phyloP scores from a whole-genome alignment of 2,113 vertebrate species.

The Grammomys dolichurus region DNA sequence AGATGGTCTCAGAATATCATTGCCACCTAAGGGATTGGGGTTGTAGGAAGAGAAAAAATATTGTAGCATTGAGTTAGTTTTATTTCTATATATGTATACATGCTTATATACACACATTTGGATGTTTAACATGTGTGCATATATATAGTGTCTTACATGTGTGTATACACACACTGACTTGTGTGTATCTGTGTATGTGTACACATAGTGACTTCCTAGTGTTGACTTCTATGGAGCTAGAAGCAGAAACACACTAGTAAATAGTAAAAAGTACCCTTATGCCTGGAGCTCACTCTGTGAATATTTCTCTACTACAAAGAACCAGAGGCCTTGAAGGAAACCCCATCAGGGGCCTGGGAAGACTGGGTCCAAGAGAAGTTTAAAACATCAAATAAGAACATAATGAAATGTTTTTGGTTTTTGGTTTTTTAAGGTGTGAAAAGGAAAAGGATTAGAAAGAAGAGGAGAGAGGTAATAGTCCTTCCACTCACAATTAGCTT shows the following conservation, averaged over 20 bases:
- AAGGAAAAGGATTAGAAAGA: neutral
- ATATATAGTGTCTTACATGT: neutral
- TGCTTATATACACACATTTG: neutral
- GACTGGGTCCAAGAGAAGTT: neutral
- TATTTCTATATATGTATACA: neutral
- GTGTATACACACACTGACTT: neutral
- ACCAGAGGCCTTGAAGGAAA: neutral
- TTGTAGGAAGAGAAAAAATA: neutral
- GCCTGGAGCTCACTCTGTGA: neutral
- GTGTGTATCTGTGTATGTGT: neutral
- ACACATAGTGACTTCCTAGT: neutral
- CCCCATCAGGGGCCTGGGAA: neutral
- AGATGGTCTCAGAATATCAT: neutral
- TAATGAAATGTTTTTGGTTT: neutral
- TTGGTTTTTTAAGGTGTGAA: neutral
- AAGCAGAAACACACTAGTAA: neutral
- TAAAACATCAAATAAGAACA: neutral
- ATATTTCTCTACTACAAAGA: neutral
- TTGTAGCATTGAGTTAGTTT: neutral
- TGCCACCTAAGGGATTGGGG: neutral
- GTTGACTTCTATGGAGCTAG: neutral
- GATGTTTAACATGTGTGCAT: neutral
- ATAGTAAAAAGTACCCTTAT: neutral
- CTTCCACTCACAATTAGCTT: neutral
- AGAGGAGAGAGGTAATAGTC: neutral